Evolutionary conservation across 92 coral and sea anemone genomes (phyloP).

Genomic region (Porites divaricata): DNA sequence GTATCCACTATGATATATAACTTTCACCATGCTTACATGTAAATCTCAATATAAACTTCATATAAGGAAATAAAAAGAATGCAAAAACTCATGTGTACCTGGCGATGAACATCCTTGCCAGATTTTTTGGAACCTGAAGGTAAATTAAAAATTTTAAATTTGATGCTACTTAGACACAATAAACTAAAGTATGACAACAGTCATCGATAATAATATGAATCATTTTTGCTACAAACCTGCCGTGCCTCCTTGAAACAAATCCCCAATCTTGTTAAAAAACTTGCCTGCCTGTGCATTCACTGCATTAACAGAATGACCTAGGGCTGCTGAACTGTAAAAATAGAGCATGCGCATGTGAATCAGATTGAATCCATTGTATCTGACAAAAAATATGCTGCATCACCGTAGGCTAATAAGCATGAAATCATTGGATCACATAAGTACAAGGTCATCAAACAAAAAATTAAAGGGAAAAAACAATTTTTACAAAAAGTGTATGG

Average conservation of each 20-base stretch:
- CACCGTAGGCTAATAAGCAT: too few relatives aligned
- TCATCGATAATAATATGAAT: too few relatives aligned
- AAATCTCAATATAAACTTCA: too few relatives aligned
- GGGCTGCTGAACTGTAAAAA: conserved; percentile 58
- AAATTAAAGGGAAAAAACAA: too few relatives aligned
- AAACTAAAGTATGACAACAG: too few relatives aligned
- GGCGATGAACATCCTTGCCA: conserved; percentile 40
- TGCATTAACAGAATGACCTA: conserved; percentile 89
- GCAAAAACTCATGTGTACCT: conserved; percentile 6
- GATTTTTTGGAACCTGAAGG: conserved; percentile 32
- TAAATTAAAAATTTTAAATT: neutral
- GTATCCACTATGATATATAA: too few relatives aligned
- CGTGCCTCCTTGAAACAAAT: conserved; percentile 79
- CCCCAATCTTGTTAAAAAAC: conserved; percentile 90
- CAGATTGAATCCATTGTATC: neutral
- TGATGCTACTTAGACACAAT: neutral
- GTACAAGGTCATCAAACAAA: too few relatives aligned
- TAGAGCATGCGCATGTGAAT: neutral
- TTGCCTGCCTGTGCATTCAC: conserved; percentile 97
- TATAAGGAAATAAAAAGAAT: neutral
- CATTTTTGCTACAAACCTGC: conserved; percentile 1
- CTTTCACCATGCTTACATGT: too few relatives aligned
- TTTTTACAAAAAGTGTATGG: too few relatives aligned
- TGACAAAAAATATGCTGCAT: too few relatives aligned
- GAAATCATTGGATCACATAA: too few relatives aligned